Evolutionary conservation across 2,113 vertebrate genomes (phyloP), one percentile per base, ranked within the genome.

Genomic region (Alectura lathami): DNA sequence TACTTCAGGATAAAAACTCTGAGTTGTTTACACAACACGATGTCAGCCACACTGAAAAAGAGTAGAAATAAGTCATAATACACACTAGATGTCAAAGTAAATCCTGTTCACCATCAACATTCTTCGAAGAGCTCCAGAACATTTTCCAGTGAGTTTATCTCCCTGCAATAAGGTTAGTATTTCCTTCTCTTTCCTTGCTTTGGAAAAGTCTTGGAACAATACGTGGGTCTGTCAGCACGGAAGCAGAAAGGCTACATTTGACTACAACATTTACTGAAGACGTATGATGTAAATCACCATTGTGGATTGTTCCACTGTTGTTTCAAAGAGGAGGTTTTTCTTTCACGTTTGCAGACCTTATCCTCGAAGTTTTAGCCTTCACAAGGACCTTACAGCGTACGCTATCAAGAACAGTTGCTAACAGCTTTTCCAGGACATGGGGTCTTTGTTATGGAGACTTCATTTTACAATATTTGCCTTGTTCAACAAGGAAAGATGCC

Each of bases 391-490:
- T 45, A 51, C 81, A 91, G 59, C 68, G 13, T 5, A 45, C 23
- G 36, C 7, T 11, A 76, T 4, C 45, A 30, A 89, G n/a, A 73
- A 14, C 47, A 77, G 70, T 3, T 34, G 10, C 86, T 59, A 94
- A 93, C 40, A 86, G 72, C 27, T 88, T 86, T 94, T 93, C 90
- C 88, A 93, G 56, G 27, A 60, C 76, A 66, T 0, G 2, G 3
- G 66, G 14, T 45, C 69, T 88, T 85, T 91, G 48, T 51, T 68
- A 34, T 3, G 11, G 70, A 88, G 79, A 51, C 92, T 88, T 75
- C 79, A 45, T 36, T 10, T 76, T 57, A 96, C 85, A 95, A 43
- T 86, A 83, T 88, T 91, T 78, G 80, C 85, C 88, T 96, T 96
- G 93, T 96, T 94, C 85, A 9, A 43, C 67, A 75, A 13, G 53